phyloP scores from a whole-genome alignment of 2,113 vertebrate genomes.

The Gasterosteus nipponicus region DNA sequence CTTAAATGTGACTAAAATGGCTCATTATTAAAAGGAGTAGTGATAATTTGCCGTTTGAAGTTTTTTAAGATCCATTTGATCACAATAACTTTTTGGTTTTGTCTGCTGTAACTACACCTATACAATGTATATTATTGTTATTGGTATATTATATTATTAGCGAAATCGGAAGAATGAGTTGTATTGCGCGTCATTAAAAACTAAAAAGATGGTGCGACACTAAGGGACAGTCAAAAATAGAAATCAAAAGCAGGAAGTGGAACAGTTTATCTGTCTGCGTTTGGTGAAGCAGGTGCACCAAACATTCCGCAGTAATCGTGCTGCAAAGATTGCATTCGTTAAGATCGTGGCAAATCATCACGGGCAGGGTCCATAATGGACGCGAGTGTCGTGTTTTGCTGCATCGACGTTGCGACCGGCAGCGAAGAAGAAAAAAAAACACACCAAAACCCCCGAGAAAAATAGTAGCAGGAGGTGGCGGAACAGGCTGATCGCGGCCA shows the following conservation, averaged over 20 bases:
- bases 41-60: no score
- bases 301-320: neutral
- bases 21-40: neutral
- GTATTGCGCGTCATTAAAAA: neutral
- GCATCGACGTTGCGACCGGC: neutral
- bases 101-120: neutral
- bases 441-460: slow-evolving; percentile 30
- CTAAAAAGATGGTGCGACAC: neutral
- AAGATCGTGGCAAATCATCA: neutral
- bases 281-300: slow-evolving; percentile 44
- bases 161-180: neutral
- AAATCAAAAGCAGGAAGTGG: slow-evolving; percentile 21
- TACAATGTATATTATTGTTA: neutral
- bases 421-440: slow-evolving; percentile 14
- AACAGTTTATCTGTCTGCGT: slow-evolving; percentile 11
- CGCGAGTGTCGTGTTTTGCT: neutral
- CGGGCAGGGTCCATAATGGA: neutral
- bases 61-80: neutral
- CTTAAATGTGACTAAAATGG: neutral
- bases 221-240: accelerated
- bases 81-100: neutral
- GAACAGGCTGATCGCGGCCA: slow-evolving; percentile 58
- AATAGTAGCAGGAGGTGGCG: slow-evolving; percentile 36
- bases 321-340: neutral
- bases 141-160: no score